A percentile compares a stretch with the other conserved stretches of the same genome.
Conservation (phyloP, 2,888 invertebrate species). For the Augiades crinisus region DNA sequence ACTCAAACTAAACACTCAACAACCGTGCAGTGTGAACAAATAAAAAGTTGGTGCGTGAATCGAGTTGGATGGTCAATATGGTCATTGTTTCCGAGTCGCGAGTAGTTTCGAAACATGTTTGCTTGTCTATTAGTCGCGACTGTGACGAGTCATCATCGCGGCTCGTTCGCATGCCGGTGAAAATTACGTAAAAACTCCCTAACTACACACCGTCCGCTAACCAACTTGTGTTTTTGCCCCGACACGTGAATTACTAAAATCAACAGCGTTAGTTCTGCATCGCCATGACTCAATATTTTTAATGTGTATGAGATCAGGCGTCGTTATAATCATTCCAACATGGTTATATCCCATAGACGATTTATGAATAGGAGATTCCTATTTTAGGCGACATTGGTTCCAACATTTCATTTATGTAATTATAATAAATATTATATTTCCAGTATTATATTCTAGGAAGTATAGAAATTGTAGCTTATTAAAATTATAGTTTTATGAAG, state of each 20-base stretch:
- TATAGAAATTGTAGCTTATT: too few species aligned
- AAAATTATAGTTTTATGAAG: too few species aligned
- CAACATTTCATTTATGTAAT: too few species aligned
- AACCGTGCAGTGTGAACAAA: too few species aligned
- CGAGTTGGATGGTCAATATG: too few species aligned
- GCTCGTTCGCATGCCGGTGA: constrained; percentile 4
- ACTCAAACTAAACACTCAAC: too few species aligned
- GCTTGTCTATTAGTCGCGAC: constrained; percentile 8
- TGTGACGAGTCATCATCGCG: constrained; percentile 10
- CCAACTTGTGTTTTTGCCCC: constrained; percentile 13
- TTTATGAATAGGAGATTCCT: too few species aligned
- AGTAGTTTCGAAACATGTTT: constrained; percentile 7
- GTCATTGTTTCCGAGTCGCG: not conserved
- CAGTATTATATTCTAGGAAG: too few species aligned
- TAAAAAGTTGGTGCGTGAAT: too few species aligned
- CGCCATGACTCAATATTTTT: constrained; percentile 6
- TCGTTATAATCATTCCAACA: not conserved
- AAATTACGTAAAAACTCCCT: constrained; percentile 18
- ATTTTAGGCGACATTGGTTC: too few species aligned
- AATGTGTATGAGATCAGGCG: not conserved
- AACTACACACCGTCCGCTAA: constrained; percentile 7
- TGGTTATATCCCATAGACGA: too few species aligned
- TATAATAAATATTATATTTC: too few species aligned
- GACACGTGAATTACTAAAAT: constrained; percentile 10
- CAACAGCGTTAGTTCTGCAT: not conserved